Conservation (phyloP, 30 jellyfish, hydroid and myxozoan species). For the Pelagia noctiluca region DNA sequence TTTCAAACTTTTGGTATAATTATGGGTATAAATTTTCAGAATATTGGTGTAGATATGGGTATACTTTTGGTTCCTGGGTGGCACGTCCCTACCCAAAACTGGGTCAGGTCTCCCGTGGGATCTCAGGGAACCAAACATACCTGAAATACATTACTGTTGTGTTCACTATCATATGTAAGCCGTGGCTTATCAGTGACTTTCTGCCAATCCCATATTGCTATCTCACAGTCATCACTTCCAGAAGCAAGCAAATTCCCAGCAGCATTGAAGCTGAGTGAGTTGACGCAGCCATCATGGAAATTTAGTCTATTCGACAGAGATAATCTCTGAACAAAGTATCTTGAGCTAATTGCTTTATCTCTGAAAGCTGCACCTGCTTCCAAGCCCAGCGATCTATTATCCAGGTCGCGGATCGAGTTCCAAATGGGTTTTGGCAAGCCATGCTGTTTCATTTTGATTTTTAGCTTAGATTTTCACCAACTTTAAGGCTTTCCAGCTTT, state of each 20-base stretch:
- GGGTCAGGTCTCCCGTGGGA: background rate
- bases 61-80: too few species aligned
- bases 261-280: conserved; percentile 80
- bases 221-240: conserved; percentile 89
- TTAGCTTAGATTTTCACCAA: background rate
- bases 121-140: conserved; percentile 16
- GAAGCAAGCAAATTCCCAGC: conserved; percentile 91
- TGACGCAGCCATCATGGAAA: conserved; percentile 95
- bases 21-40: too few species aligned
- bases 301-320: conserved; percentile 47
- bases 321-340: conserved; percentile 67
- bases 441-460: background rate
- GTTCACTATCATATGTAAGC: conserved; percentile 91
- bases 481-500: too few species aligned
- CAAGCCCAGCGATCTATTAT: conserved; percentile 57
- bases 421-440: conserved; percentile 7
- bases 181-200: conserved; percentile 67
- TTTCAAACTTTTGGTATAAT: too few species aligned
- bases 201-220: conserved; percentile 95
- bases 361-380: conserved; percentile 47
- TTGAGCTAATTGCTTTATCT: conserved; percentile 69
- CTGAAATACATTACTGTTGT: conserved; percentile 93
- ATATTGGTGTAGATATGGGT: too few species aligned
- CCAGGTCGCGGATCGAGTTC: conserved; percentile 40
- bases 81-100: too few species aligned